Conservation (phyloP, 2,888 invertebrate genomes). For the Stenodera caucasica region DNA sequence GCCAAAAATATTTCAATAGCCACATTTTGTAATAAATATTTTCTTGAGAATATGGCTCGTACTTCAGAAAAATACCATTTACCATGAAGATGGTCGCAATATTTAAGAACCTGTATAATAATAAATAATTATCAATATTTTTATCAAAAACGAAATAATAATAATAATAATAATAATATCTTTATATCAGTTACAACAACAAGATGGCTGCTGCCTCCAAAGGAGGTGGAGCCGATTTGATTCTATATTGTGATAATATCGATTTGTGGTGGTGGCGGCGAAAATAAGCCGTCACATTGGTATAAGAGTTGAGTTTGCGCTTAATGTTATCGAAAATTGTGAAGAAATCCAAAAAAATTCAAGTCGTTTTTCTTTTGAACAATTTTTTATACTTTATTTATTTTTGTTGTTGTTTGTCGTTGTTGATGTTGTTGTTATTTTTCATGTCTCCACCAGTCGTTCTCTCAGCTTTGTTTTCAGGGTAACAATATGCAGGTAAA, state of each 20-base stretch:
- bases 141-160: no score
- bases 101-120: constrained; percentile 86
- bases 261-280: constrained; percentile 27
- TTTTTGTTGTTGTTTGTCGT: background rate
- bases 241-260: constrained; percentile 38
- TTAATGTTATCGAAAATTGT: constrained; percentile 8
- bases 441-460: background rate
- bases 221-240: constrained; percentile 31
- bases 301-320: constrained; percentile 24
- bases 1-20: constrained; percentile 99
- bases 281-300: constrained; percentile 24
- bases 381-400: background rate
- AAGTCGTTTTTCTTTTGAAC: background rate
- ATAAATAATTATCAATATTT: constrained; percentile 26
- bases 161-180: no score
- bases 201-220: constrained; percentile 32
- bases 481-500: constrained; percentile 40
- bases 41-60: constrained; percentile 95
- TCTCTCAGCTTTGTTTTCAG: constrained; percentile 7
- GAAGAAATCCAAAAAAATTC: no score
- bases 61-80: constrained; percentile 99
- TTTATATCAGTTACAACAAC: no score
- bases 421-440: background rate
- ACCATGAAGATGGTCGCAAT: constrained; percentile 98
- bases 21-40: constrained; percentile 94